phyloP scores from a whole-genome alignment of 2,888 invertebrate species.

The Hyles lineata region DNA sequence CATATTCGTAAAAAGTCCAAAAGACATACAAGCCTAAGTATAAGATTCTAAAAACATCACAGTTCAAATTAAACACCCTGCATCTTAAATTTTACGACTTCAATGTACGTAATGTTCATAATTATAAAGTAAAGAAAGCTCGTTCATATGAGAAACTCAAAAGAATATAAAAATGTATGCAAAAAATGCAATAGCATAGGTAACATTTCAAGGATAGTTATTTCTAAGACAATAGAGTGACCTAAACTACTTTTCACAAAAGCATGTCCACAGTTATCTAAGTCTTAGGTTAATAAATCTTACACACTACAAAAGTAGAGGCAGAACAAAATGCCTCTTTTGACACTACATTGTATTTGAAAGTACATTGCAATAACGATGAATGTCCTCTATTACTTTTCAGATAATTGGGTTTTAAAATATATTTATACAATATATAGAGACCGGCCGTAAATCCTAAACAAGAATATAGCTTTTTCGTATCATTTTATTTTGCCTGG shows the following conservation, averaged over 20 bases:
- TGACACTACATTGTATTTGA: not conserved
- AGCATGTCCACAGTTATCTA: not conserved
- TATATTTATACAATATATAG: too few species aligned
- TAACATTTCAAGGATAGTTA: not conserved
- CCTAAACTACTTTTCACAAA: not conserved
- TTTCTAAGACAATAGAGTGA: not conserved
- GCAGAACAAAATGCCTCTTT: slow-evolving; percentile 3
- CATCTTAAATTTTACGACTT: not conserved
- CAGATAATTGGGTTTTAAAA: too few species aligned
- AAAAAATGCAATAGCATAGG: not conserved
- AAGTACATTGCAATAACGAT: too few species aligned
- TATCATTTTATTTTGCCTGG: too few species aligned
- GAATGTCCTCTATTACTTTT: too few species aligned
- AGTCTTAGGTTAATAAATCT: not conserved
- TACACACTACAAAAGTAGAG: not conserved
- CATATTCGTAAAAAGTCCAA: not conserved
- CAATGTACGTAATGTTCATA: not conserved
- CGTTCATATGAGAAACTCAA: not conserved
- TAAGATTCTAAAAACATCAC: slow-evolving; percentile 15
- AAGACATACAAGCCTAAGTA: slow-evolving; percentile 5
- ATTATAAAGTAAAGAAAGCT: not conserved
- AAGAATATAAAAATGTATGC: not conserved
- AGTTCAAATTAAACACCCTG: slow-evolving; percentile 1
- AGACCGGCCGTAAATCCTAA: too few species aligned
- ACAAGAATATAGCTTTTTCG: too few species aligned